Percentiles rank a stretch among this genome's conserved stretches.
phyloP scores from a whole-genome alignment of 1,140 invertebrate species.

The Eurosta solidaginis region DNA sequence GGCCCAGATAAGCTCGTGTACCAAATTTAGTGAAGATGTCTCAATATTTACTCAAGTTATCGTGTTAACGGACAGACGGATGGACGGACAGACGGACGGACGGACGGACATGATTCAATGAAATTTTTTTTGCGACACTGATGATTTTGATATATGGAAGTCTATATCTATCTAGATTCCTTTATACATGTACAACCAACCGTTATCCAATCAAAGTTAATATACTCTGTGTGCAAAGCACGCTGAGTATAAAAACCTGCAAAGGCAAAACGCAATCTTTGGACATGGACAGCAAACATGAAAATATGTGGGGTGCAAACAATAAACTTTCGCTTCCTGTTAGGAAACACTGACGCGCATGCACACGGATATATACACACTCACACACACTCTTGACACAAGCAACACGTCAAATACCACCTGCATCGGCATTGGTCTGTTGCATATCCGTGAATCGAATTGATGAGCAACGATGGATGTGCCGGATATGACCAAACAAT shows the following conservation, averaged over 20 bases:
- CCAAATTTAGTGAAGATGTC: no score
- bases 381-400: background rate
- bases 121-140: no score
- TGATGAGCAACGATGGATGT: conserved; percentile 7
- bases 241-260: background rate
- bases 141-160: no score
- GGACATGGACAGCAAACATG: conserved; percentile 22
- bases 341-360: background rate
- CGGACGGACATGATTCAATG: no score
- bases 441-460: conserved; percentile 15
- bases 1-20: no score
- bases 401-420: background rate
- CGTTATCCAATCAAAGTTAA: no score
- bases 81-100: no score
- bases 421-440: background rate
- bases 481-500: conserved; percentile 17
- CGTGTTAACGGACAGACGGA: no score
- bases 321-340: conserved; percentile 22
- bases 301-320: conserved; percentile 23
- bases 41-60: no score
- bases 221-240: no score
- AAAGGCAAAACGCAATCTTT: background rate
- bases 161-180: no score
- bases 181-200: no score
- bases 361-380: background rate